phyloP scores from a whole-genome alignment of 2,797 vertebrate genomes.

The Argyrosomus regius region DNA sequence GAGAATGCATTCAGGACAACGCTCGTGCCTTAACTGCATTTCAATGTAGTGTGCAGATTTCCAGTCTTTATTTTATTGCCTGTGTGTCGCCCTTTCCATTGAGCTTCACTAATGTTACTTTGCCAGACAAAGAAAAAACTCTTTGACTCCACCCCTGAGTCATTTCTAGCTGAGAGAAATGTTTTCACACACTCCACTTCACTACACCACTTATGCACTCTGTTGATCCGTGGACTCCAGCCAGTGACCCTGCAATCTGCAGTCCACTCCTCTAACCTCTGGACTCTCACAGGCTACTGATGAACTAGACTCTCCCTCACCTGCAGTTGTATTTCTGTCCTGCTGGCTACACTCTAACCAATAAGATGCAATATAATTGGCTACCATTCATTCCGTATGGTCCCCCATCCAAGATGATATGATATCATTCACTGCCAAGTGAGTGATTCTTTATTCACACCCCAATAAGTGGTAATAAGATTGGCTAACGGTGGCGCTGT shows the following conservation, averaged over 20 bases:
- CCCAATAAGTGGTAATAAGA: slow-evolving; percentile 71
- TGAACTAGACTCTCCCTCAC: slow-evolving; percentile 9
- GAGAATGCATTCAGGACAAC: neutral
- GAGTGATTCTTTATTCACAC: slow-evolving; percentile 65
- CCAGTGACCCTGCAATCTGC: slow-evolving; percentile 10
- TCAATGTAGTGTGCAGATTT: too few relatives aligned
- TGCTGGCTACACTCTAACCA: slow-evolving; percentile 34
- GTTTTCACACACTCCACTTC: slow-evolving; percentile 1
- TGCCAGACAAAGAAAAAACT: neutral
- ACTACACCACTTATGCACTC: slow-evolving; percentile 10
- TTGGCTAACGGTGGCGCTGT: slow-evolving; percentile 42
- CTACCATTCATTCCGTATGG: slow-evolving; percentile 34
- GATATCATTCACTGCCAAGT: slow-evolving; percentile 60
- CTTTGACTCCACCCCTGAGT: too few relatives aligned
- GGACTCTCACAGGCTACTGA: neutral
- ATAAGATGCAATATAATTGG: slow-evolving; percentile 43
- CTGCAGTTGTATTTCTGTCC: slow-evolving; percentile 28
- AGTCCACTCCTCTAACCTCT: slow-evolving; percentile 16
- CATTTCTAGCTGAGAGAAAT: neutral
- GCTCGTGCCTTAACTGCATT: neutral
- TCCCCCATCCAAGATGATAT: slow-evolving; percentile 29
- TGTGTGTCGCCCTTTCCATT: neutral
- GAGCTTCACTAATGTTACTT: neutral
- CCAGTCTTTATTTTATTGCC: neutral
- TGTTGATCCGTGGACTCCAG: slow-evolving; percentile 6